Base-by-base conservation (phyloP, 2,113 vertebrate species). In the Phainopepla nitens region DNA sequence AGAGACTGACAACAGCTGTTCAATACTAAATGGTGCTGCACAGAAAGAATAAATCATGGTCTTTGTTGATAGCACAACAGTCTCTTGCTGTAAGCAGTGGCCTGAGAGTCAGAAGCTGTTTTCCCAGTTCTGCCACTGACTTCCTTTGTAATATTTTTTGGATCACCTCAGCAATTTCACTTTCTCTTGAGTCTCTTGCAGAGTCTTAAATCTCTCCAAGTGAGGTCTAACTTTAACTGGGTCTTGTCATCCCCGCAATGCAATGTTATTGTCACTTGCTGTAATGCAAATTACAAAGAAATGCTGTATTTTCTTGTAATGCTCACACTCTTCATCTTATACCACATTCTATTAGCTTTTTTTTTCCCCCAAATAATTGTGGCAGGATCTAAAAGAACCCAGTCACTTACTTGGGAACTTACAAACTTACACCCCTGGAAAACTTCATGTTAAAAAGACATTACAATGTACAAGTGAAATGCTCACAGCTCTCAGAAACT, bases 21-120 rank as follows among this genome's bases (percentile, higher is more conserved):
- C 58, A 91, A n/a, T 80, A 89, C 82, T 23, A 89, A 82, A 64
- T 77, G 61, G 19, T 79, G 35, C 57, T 87, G 24, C 50, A 85
- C 17, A 53, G 53, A 87, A 75, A 84, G 61, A 76, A 91, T n/a
- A 87, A 89, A 81, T 75, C 69, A 54, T 0, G 1, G 25, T 58
- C 65, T 81, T 71, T 84, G 41, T 51, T 93, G 4, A 58, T 56
- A 81, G 12, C 44, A 66, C 54, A 41, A 86, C 7, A 14, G 14
- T 60, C 13, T 81, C 47, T 58, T 83, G 39, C 23, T 1, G 0
- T 77, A 19, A 53, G 24, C 29, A 50, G 39, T n/a, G 53, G 20
- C 31, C 33, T 70, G 27, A 19, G 47, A 94, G 17, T 84, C 64
- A 89, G 72, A 86, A 78, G 68, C 75, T 5, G 4, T 71, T 66